Conservation (phyloP, 2,888 invertebrate species). For the Heliconius erato region DNA sequence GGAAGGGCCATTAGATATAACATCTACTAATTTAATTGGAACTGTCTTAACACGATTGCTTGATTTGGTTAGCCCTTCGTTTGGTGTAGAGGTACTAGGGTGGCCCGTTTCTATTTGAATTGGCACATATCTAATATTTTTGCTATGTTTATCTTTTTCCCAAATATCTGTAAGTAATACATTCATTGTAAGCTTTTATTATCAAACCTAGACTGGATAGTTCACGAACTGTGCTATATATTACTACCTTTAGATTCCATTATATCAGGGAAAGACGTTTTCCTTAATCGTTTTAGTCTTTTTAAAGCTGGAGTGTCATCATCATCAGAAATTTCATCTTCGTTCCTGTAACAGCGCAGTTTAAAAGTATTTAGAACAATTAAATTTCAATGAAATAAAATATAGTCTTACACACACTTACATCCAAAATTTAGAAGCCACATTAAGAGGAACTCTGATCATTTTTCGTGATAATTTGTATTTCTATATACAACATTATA, state of each 20-base stretch:
- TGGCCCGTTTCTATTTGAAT: constrained; percentile 73
- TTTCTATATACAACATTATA: constrained; percentile 57
- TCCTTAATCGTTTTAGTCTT: constrained; percentile 71
- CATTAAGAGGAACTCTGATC: constrained; percentile 73
- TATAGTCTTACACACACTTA: constrained; percentile 62
- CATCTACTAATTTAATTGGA: constrained; percentile 67
- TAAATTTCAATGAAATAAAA: neutral
- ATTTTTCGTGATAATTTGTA: constrained; percentile 53
- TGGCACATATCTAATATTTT: constrained; percentile 76
- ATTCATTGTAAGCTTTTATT: neutral
- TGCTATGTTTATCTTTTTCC: constrained; percentile 59
- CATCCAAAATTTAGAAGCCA: constrained; percentile 79
- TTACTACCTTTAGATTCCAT: constrained; percentile 71
- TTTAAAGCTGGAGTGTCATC: constrained; percentile 77
- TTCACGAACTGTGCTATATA: neutral
- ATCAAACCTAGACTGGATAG: neutral
- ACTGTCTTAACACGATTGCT: constrained; percentile 60
- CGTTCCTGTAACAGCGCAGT: constrained; percentile 67
- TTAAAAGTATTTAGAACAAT: constrained; percentile 41
- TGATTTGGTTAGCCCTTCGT: constrained; percentile 58
- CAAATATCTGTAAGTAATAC: constrained; percentile 48
- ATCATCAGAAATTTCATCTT: constrained; percentile 75
- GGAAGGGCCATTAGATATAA: constrained; percentile 63
- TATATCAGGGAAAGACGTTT: constrained; percentile 70
- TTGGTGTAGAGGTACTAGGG: constrained; percentile 81